Percentiles rank a stretch among this genome's conserved stretches.
These are phyloP conservation scores for Eledone cirrhosa DNA, from an alignment of 2,888 invertebrate species.

Conservation along the genomic window DNA sequence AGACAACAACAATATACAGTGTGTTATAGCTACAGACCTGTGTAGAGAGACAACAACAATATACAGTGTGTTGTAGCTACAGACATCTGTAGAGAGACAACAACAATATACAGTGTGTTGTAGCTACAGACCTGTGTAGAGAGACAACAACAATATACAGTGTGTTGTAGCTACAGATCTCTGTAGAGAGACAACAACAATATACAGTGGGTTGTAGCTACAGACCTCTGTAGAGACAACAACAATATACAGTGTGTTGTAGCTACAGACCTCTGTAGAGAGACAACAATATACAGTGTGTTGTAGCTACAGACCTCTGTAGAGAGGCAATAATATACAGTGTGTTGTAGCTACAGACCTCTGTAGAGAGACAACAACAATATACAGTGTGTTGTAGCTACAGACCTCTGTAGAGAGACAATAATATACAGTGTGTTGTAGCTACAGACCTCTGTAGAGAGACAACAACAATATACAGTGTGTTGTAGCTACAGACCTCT, in stretches of 20 bases:
- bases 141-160: too few relatives aligned
- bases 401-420: constrained; percentile 44
- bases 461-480: too few relatives aligned
- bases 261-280: constrained; percentile 51
- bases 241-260: too few relatives aligned
- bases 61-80: too few relatives aligned
- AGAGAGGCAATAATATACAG: constrained; percentile 29
- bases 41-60: constrained; percentile 36
- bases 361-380: constrained; percentile 39
- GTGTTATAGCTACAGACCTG: constrained; percentile 53
- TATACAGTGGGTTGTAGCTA: too few relatives aligned
- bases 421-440: too few relatives aligned
- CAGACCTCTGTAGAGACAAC: constrained; percentile 45
- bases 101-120: too few relatives aligned
- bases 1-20: too few relatives aligned
- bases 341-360: too few relatives aligned
- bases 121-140: constrained; percentile 51
- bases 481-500: constrained; percentile 55
- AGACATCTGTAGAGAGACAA: constrained; percentile 44
- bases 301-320: constrained; percentile 52
- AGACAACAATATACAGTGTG: too few relatives aligned
- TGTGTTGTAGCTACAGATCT: too few relatives aligned
- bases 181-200: constrained; percentile 39
- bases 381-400: too few relatives aligned
- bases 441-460: constrained; percentile 49